These are phyloP conservation scores for Meloe dianella DNA, from an alignment of 2,888 invertebrate species.

Conservation along the genomic window DNA sequence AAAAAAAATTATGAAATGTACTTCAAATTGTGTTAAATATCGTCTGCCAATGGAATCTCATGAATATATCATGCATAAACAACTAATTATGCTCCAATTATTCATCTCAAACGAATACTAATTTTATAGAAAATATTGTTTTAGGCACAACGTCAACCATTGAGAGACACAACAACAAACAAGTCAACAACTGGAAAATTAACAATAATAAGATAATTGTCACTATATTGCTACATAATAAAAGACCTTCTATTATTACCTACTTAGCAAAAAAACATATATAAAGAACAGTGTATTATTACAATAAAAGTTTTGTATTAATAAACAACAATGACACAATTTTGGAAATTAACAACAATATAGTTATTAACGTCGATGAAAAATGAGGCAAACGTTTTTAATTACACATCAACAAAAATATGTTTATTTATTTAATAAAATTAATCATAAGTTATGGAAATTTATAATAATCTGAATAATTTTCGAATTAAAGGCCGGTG, in stretches of 20 bases:
- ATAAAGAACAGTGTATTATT: neutral
- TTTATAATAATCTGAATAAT: neutral
- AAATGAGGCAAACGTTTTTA: neutral
- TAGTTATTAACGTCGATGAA: neutral
- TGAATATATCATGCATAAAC: neutral
- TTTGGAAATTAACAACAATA: neutral
- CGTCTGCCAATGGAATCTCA: constrained; percentile 3
- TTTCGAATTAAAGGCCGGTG: neutral
- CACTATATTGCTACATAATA: constrained; percentile 26
- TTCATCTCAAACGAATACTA: neutral
- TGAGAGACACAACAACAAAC: neutral
- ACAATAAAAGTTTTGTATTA: constrained; percentile 3
- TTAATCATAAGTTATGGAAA: neutral
- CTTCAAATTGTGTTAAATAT: too few species aligned
- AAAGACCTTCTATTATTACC: constrained; percentile 29
- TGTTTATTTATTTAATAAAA: neutral
- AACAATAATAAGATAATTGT: constrained; percentile 10
- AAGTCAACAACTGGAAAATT: constrained; percentile 1
- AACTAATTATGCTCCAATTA: neutral
- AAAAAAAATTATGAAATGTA: too few species aligned
- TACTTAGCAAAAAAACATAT: constrained; percentile 24
- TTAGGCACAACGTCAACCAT: neutral
- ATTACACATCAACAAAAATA: neutral
- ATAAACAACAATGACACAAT: constrained; percentile 11
- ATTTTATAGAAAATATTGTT: neutral